Conservation (phyloP, 1,140 invertebrate species). For the Achroia grisella region DNA sequence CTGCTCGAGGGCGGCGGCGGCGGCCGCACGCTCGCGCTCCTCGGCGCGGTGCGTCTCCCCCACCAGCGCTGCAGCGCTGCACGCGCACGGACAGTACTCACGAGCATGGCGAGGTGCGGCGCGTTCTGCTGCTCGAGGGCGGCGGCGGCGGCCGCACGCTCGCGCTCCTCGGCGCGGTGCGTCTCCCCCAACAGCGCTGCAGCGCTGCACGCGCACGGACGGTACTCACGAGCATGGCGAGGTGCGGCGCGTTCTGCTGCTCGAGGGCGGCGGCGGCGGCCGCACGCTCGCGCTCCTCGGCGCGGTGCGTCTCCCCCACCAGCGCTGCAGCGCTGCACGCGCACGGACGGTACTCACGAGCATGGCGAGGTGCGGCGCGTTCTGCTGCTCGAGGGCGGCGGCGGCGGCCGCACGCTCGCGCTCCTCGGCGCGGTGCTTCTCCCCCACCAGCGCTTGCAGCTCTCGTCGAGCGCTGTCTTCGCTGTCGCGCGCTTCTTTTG, state of each 20-base stretch:
- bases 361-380: slow-evolving; percentile 35
- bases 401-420: slow-evolving; percentile 15
- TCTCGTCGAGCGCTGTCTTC: slow-evolving; percentile 14
- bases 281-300: slow-evolving; percentile 12
- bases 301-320: slow-evolving; percentile 12
- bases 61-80: slow-evolving; percentile 26
- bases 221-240: slow-evolving; percentile 27
- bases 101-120: slow-evolving; percentile 36
- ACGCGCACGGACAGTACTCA: slow-evolving; percentile 12
- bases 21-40: slow-evolving; percentile 14
- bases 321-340: slow-evolving; percentile 23
- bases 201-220: slow-evolving; percentile 15
- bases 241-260: slow-evolving; percentile 28
- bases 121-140: slow-evolving; percentile 22
- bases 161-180: slow-evolving; percentile 16
- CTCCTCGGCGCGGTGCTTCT: slow-evolving; percentile 14
- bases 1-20: slow-evolving; percentile 19
- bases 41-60: slow-evolving; percentile 11
- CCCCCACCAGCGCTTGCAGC: slow-evolving; percentile 26
- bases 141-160: slow-evolving; percentile 14
- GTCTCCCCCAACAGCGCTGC: slow-evolving; percentile 21
- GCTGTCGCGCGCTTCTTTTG: slow-evolving; percentile 10
- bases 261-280: slow-evolving; percentile 24
- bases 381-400: slow-evolving; percentile 15
- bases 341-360: slow-evolving; percentile 23